phyloP scores from a whole-genome alignment of 2,888 invertebrate species.

The Epirrita christyi region DNA sequence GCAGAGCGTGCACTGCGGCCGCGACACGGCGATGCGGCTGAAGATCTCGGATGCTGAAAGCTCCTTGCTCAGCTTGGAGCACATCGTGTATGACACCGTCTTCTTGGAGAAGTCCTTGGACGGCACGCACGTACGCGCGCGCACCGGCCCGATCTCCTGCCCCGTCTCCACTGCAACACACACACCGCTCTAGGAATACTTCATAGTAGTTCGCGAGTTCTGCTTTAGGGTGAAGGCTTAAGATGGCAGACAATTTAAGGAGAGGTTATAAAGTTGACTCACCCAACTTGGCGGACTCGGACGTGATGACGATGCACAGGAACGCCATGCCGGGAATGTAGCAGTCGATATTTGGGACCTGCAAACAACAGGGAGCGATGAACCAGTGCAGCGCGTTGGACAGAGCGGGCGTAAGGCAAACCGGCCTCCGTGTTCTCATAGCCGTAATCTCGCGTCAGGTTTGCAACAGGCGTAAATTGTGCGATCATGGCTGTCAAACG shows the following conservation, averaged over 20 bases:
- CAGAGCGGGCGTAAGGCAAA: too few relatives aligned
- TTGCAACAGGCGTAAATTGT: too few relatives aligned
- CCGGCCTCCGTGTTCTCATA: too few relatives aligned
- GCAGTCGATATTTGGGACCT: constrained; percentile 80
- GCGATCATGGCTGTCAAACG: too few relatives aligned
- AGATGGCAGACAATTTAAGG: too few relatives aligned
- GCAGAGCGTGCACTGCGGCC: constrained; percentile 76
- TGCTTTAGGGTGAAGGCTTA: too few relatives aligned
- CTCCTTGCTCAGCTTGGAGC: constrained; percentile 76
- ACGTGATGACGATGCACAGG: constrained; percentile 75
- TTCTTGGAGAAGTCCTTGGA: constrained; percentile 78
- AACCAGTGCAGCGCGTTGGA: background rate
- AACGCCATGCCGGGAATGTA: constrained; percentile 81
- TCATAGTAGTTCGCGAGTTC: too few relatives aligned
- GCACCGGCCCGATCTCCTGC: constrained; percentile 77
- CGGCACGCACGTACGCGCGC: constrained; percentile 77
- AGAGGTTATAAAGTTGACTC: constrained; percentile 33
- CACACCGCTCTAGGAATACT: background rate
- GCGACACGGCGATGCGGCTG: constrained; percentile 69
- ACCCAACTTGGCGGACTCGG: constrained; percentile 77
- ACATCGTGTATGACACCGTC: constrained; percentile 76
- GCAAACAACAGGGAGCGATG: constrained; percentile 8
- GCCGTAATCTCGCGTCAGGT: too few relatives aligned
- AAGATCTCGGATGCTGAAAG: constrained; percentile 77
- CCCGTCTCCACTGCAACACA: constrained; percentile 70